Conservation (phyloP, 2,113 vertebrate genomes). For the Vulpes lagopus region DNA sequence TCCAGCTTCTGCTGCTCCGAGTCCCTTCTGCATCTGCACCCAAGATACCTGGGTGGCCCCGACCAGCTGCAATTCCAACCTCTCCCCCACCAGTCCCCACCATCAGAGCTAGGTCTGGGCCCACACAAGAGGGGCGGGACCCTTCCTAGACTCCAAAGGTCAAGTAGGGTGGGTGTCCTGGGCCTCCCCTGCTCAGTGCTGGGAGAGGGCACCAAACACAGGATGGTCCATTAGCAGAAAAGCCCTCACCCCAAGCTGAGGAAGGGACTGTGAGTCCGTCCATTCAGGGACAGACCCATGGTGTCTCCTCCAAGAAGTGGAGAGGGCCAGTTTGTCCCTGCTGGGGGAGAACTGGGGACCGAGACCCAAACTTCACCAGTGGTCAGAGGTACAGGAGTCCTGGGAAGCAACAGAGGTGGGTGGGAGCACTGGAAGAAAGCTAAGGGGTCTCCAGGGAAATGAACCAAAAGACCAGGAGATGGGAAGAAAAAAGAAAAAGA, state of each 20-base stretch:
- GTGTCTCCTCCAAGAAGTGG: not conserved
- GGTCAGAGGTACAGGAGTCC: not conserved
- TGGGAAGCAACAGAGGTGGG: not conserved
- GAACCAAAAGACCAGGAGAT: not conserved
- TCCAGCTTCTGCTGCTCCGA: not conserved
- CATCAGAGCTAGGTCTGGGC: accelerated
- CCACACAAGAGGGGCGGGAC: accelerated
- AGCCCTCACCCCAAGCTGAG: not conserved
- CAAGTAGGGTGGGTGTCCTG: not conserved
- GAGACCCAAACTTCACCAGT: not conserved
- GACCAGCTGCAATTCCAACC: accelerated
- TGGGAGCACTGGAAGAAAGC: not conserved
- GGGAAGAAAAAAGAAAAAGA: not conserved
- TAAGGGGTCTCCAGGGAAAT: not conserved
- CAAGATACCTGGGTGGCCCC: accelerated
- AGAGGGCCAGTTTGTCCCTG: not conserved
- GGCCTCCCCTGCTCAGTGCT: too few relatives aligned
- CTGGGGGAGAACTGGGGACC: not conserved
- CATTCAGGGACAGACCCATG: not conserved
- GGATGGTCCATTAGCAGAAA: accelerated
- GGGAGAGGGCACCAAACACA: too few relatives aligned
- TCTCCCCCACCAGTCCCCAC: accelerated
- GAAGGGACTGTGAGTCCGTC: not conserved
- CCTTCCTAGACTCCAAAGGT: not conserved
- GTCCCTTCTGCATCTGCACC: not conserved